Base-by-base conservation (phyloP, 2,113 vertebrate species). In the Sander lucioperca region DNA sequence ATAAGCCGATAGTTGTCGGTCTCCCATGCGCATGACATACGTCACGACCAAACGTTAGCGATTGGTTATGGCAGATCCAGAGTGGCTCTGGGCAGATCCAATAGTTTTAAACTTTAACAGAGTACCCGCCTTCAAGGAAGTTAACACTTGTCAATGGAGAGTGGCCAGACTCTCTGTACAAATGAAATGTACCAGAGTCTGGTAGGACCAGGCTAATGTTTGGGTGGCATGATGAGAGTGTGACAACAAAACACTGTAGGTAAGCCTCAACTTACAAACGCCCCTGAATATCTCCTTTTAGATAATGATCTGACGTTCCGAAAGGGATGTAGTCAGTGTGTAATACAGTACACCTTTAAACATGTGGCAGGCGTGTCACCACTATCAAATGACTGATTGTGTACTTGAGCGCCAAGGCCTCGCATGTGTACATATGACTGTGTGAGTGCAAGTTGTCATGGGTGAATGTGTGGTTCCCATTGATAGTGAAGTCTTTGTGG, bases 401-500 rank as follows among this genome's bases (percentile, higher is more conserved):
- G 71, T 23, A 21, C 6, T 36, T 23, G 48, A 66, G 43, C 71
- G 71, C 80, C 64, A 63, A 82, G 85, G 75, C 77, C 78, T 64
- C 71, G n/a, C 75, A 54, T 79, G 74, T 83, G 83, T 68, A 75
- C 75, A 69, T 59, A 56, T 59, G 58, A 84, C 19, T 75, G 80
- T 11, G 50, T 80, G 80, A 50, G 80, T 64, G 53, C 62, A 72
- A 67, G 64, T 80, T 84, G 71, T 74, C 21, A 16, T 69, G 67
- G 12, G 33, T 61, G 56, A 70, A 64, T 86, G 68, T 77, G 63
- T 84, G 65, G 61, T 77, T 74, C 48, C 79, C 79, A 80, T 64
- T 85, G 75, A 93, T 83, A 93, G 87, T 65, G 77, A 65, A 23
- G 89, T 84, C 83, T 88, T 91, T 94, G 92, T 91, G 82, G 76